Conservation (phyloP, 2,113 vertebrate genomes). For the Rissa tridactyla region DNA sequence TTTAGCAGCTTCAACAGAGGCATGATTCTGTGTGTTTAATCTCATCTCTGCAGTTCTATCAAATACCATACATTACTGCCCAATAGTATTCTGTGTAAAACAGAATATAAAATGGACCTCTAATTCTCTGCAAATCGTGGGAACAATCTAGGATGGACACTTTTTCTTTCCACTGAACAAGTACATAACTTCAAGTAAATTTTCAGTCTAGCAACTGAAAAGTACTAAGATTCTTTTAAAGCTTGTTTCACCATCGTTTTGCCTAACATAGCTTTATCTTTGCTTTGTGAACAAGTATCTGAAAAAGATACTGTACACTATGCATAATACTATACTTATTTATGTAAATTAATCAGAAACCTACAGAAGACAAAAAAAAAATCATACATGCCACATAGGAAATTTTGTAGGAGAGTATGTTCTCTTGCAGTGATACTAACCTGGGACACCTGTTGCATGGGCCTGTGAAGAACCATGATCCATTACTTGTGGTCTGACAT, state of each 20-base stretch:
- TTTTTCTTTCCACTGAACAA: background rate
- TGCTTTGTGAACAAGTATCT: background rate
- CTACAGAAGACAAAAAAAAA: background rate
- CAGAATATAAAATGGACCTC: background rate
- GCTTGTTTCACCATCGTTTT: background rate
- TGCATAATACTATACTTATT: background rate
- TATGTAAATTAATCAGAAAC: background rate
- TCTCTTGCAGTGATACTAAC: slow-evolving; percentile 71
- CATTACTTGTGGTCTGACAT: slow-evolving; percentile 91
- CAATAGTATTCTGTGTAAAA: background rate
- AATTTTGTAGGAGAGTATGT: background rate
- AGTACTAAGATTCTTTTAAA: background rate
- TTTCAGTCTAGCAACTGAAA: background rate
- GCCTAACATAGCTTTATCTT: background rate
- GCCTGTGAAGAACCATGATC: slow-evolving; percentile 87
- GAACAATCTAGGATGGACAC: background rate
- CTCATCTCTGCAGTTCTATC: background rate
- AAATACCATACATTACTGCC: background rate
- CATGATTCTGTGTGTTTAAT: background rate
- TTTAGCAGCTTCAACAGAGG: background rate
- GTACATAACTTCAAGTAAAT: background rate
- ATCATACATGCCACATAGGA: background rate
- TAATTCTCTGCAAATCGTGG: background rate
- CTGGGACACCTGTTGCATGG: slow-evolving; percentile 80
- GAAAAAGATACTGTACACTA: background rate